phyloP scores from a whole-genome alignment of 2,888 invertebrate genomes.

The Bhutanitis thaidina region DNA sequence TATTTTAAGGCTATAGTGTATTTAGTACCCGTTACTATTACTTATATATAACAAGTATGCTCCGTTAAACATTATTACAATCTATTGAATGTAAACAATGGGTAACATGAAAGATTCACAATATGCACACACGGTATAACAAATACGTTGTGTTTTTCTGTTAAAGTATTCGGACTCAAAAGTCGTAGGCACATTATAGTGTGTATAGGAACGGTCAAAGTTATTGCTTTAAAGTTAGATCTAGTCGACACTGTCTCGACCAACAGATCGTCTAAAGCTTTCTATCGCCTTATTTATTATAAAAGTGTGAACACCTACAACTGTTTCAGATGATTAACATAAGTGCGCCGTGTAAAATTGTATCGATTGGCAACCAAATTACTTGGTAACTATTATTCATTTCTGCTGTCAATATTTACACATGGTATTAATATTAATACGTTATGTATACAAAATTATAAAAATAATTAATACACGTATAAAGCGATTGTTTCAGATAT shows the following conservation, averaged over 20 bases:
- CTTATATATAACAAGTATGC: not conserved
- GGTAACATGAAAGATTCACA: conserved; percentile 3
- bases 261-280: not conserved
- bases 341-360: no score
- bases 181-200: conserved; percentile 15
- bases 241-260: not conserved
- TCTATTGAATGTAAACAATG: conserved; percentile 7
- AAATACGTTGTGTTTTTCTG: not conserved
- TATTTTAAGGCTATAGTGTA: not conserved
- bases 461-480: no score
- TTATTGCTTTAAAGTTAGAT: conserved; percentile 15
- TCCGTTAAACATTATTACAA: not conserved
- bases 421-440: no score
- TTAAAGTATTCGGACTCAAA: conserved; percentile 12
- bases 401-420: no score
- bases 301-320: no score
- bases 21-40: not conserved
- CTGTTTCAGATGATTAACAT: no score
- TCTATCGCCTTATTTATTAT: no score
- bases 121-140: not conserved
- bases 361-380: no score
- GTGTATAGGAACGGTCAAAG: conserved; percentile 17
- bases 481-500: no score
- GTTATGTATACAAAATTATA: no score
- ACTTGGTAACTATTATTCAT: no score